Evolutionary conservation across 2,888 invertebrate genomes (phyloP).

Genomic region (Trissolcus brochymenae): DNA sequence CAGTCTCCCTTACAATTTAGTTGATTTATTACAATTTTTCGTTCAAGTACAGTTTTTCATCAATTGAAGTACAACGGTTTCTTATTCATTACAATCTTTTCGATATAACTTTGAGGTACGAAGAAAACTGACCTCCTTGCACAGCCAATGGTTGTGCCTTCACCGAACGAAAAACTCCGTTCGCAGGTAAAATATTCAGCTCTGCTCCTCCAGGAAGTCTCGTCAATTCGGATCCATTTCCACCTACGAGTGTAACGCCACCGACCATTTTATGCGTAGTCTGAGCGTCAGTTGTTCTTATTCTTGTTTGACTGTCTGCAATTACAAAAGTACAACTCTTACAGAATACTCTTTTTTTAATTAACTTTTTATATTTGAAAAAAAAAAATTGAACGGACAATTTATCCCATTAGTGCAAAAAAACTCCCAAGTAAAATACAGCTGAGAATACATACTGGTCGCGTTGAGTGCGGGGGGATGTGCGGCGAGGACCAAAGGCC

Average conservation of each 20-base stretch:
- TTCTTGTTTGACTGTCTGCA: slow-evolving; percentile 72
- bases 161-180: slow-evolving; percentile 71
- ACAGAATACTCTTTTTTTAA: background rate
- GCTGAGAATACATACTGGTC: slow-evolving; percentile 66
- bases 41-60: background rate
- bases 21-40: too few relatives aligned
- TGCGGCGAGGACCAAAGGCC: slow-evolving; percentile 71
- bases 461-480: slow-evolving; percentile 73
- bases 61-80: background rate
- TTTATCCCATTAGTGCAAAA: too few relatives aligned
- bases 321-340: slow-evolving; percentile 22
- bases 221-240: slow-evolving; percentile 73
- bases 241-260: slow-evolving; percentile 73
- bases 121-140: slow-evolving; percentile 68
- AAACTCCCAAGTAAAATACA: background rate
- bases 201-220: slow-evolving; percentile 76
- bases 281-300: slow-evolving; percentile 72
- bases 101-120: too few relatives aligned
- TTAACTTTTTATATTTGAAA: background rate
- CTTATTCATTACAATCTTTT: too few relatives aligned
- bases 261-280: slow-evolving; percentile 76
- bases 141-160: slow-evolving; percentile 70
- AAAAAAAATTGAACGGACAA: too few relatives aligned
- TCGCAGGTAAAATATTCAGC: slow-evolving; percentile 75
- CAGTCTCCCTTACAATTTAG: too few relatives aligned